Evolutionary conservation across 1,140 invertebrate genomes (phyloP), one percentile per base, ranked within the genome.

Genomic region (Vollenhovia emeryi): DNA sequence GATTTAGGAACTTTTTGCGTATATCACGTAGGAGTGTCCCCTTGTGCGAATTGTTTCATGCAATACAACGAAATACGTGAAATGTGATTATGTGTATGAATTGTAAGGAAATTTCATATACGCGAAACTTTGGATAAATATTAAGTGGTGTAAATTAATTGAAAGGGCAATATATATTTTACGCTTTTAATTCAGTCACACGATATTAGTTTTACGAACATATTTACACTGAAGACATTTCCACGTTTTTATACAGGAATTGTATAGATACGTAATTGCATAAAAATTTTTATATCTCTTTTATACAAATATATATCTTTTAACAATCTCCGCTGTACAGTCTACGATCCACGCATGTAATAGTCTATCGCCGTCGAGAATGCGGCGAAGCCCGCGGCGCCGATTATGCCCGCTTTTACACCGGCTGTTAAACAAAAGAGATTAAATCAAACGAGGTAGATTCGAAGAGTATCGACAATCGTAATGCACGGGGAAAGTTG

Each of bases 281-380:
- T 64, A 30, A 48, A 76, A 43, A 85, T 88, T 90, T 90, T 84
- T 92, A 93, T 87, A 71, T 86, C 87, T 90, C 91, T 90, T 80
- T 84, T 91, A 86, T 52, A 92, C 90, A 91, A 92, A 90, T 92
- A 90, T 92, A 90, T 90, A 76, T 88, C 66, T 91, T 84, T 36
- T 87, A 88, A 73, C 78, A 79, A 88, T 50, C 86, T 76, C 11
- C 59, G 27, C 24, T 68, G 73, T 40, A 43, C 48, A 68, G 18
- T 84, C 86, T 86, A 90, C 86, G 75, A 93, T 86, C 85, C 93
- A 78, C 97, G 97, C 97, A 99, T 98, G 92, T 99, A 99, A 95
- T 99, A 99, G 93, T 99, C 99, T 91, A 99, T 99, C 0, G 96
- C 96, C 50, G 98, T 98, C 52, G 98, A 99, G 95, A 99, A 99